These are phyloP conservation scores for Myanophis thanlyinensis DNA, from an alignment of 2,113 vertebrate genomes.

Conservation along the genomic window DNA sequence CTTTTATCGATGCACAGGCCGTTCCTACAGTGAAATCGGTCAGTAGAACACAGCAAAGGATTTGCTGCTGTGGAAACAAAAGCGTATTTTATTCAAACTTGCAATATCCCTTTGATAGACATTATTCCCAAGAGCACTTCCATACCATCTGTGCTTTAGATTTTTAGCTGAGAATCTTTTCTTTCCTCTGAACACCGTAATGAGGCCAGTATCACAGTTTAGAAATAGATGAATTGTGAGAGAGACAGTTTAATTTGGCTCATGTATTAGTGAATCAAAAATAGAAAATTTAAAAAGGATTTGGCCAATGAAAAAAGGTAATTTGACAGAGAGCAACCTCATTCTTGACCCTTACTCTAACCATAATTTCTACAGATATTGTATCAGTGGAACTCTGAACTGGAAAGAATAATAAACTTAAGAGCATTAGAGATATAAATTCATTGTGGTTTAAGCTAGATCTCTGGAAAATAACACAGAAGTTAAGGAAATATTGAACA, in stretches of 20 bases:
- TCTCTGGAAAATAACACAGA: not conserved
- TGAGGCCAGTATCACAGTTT: not conserved
- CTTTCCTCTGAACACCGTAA: not conserved
- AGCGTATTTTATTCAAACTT: slow-evolving; percentile 30
- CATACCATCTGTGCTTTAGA: not conserved
- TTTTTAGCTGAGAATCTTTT: not conserved
- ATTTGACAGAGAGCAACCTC: not conserved
- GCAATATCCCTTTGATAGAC: not conserved
- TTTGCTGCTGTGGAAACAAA: slow-evolving; percentile 80
- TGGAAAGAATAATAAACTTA: not conserved
- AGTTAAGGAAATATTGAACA: not conserved
- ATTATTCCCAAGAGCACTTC: not conserved
- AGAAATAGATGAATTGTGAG: not conserved
- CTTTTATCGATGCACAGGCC: slow-evolving; percentile 96
- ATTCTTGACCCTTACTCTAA: not conserved
- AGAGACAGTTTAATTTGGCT: not conserved
- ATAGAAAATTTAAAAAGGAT: not conserved
- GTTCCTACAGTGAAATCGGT: slow-evolving; percentile 93
- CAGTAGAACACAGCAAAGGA: slow-evolving; percentile 89
- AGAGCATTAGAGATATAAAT: not conserved
- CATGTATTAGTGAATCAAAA: not conserved
- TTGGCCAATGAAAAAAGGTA: not conserved
- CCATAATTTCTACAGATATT: not conserved
- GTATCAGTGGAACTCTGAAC: not conserved
- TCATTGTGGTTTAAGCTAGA: not conserved